Evolutionary conservation across 2,797 vertebrate species (phyloP).

Genomic region (Microcaecilia unicolor): DNA sequence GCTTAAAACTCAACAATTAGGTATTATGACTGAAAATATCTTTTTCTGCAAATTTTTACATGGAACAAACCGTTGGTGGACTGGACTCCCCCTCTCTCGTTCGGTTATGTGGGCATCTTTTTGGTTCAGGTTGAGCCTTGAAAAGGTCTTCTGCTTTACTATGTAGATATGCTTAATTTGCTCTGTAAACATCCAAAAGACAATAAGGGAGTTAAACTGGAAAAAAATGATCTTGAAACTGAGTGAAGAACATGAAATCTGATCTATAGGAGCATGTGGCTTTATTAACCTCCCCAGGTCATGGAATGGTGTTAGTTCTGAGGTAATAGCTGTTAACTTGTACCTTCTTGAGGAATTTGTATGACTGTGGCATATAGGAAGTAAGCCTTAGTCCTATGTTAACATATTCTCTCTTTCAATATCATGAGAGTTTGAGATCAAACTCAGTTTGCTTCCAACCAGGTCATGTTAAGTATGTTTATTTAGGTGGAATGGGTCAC

Average conservation of each 20-base stretch:
- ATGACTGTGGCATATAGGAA: conserved; percentile 16
- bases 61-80: too few relatives aligned
- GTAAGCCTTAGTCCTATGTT: conserved; percentile 14
- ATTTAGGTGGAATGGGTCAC: conserved; percentile 40
- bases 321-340: conserved; percentile 23
- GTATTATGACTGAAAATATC: too few relatives aligned
- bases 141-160: too few relatives aligned
- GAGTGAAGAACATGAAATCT: conserved; percentile 19
- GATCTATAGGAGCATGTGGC: conserved; percentile 12
- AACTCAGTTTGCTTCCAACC: background rate
- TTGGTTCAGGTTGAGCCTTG: conserved; percentile 5
- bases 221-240: conserved; percentile 19
- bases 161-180: too few relatives aligned
- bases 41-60: too few relatives aligned
- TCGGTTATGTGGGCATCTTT: background rate
- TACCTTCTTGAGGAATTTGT: conserved; percentile 8
- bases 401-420: conserved; percentile 5
- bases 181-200: too few relatives aligned
- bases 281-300: conserved; percentile 6
- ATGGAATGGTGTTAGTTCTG: conserved; percentile 24
- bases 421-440: conserved; percentile 5
- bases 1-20: too few relatives aligned
- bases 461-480: conserved; percentile 22
- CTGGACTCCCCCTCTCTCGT: conserved; percentile 13
- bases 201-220: conserved; percentile 9